A percentile compares a stretch with the other conserved stretches of the same genome.
phyloP scores from a whole-genome alignment of 2,888 invertebrate species.

The Byasa hedistus region DNA sequence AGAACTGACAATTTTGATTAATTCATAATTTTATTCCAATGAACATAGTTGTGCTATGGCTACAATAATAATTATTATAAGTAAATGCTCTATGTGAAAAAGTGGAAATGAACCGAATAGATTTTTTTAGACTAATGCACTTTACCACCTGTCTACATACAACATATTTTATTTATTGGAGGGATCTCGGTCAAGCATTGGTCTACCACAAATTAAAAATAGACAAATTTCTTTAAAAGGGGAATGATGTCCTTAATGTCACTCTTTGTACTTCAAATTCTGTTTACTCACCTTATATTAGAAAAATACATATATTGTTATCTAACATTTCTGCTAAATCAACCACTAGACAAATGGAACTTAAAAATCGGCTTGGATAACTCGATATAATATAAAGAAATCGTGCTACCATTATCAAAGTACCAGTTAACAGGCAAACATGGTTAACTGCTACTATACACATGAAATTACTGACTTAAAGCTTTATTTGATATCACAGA shows the following conservation, averaged over 20 bases:
- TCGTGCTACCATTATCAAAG: background rate
- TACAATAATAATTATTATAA: too few species aligned
- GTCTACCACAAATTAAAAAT: too few species aligned
- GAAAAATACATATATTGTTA: background rate
- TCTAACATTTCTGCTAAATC: background rate
- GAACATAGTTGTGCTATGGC: too few species aligned
- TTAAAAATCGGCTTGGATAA: background rate
- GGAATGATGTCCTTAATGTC: background rate
- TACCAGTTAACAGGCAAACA: background rate
- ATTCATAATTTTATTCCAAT: too few species aligned
- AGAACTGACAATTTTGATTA: too few species aligned
- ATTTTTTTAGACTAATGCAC: too few species aligned
- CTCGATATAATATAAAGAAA: background rate
- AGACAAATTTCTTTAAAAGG: too few species aligned
- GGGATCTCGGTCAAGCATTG: too few species aligned
- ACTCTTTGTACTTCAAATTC: background rate
- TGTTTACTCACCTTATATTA: background rate
- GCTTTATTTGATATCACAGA: background rate
- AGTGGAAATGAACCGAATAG: too few species aligned
- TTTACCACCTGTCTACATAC: too few species aligned
- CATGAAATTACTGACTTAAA: constrained; percentile 2
- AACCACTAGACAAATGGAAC: background rate
- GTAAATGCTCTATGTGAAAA: too few species aligned
- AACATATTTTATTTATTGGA: too few species aligned
- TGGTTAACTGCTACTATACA: background rate